Percentiles rank a stretch among this genome's conserved stretches.
These are phyloP conservation scores for Andinoacara biseriatus DNA, from an alignment of 2,113 vertebrate species.

Conservation along the genomic window DNA sequence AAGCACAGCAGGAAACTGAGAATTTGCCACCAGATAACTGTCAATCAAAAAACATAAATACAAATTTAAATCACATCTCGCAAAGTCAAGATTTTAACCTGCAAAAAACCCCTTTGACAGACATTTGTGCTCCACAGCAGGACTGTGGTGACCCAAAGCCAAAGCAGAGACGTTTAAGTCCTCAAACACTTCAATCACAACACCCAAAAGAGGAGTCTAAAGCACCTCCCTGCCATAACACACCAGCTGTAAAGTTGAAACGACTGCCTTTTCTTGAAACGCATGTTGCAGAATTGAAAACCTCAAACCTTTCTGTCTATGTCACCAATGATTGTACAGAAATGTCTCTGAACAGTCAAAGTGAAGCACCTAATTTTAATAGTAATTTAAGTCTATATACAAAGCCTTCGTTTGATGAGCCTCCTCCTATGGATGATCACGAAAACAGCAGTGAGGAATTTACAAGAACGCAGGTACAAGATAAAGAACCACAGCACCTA, in stretches of 20 bases:
- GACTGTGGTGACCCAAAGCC: neutral
- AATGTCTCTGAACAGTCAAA: neutral
- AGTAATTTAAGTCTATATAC: neutral
- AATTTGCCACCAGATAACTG: neutral
- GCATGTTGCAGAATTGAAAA: neutral
- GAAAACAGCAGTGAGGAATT: neutral
- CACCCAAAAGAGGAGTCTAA: neutral
- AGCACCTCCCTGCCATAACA: too few species aligned
- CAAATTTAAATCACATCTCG: neutral
- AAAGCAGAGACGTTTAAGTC: slow-evolving; percentile 12
- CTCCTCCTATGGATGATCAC: neutral
- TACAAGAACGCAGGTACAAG: neutral
- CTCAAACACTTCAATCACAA: neutral
- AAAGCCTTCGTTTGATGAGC: neutral
- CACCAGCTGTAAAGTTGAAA: slow-evolving; percentile 35
- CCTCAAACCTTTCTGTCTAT: neutral
- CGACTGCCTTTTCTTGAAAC: slow-evolving; percentile 42
- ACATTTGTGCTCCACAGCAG: neutral
- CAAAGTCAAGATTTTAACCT: neutral
- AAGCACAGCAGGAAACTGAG: neutral
- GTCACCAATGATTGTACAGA: neutral
- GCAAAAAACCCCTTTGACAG: neutral
- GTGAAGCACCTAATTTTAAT: neutral
- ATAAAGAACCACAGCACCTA: neutral
- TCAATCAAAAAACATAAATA: neutral